Percentiles rank a stretch among this genome's conserved stretches.
These are phyloP conservation scores for Diaprepes abbreviatus DNA, from an alignment of 2,888 invertebrate genomes.

Conservation along the genomic window DNA sequence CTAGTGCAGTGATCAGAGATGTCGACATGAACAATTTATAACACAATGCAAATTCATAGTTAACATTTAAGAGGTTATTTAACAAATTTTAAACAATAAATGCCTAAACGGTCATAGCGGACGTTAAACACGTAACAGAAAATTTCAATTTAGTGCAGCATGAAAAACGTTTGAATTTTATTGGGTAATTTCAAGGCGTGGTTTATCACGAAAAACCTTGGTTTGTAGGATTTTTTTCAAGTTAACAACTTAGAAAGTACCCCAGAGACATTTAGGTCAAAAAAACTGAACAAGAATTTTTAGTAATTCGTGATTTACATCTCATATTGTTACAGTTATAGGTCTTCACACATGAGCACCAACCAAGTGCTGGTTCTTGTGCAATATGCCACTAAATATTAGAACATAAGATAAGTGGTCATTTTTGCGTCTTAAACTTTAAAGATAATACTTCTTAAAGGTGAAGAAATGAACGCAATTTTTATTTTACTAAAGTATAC, in stretches of 20 bases:
- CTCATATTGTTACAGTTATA: conserved; percentile 10
- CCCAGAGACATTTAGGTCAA: conserved; percentile 16
- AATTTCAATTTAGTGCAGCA: conserved; percentile 23
- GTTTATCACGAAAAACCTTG: conserved; percentile 46
- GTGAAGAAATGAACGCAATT: conserved; percentile 2
- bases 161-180: conserved; percentile 28
- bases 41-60: background rate
- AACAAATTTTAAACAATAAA: conserved; percentile 9
- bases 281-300: conserved; percentile 9
- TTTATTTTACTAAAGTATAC: background rate
- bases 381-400: conserved; percentile 12
- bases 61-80: conserved; percentile 8
- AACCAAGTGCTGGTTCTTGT: background rate
- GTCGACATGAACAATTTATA: too few species aligned
- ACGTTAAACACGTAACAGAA: conserved; percentile 9
- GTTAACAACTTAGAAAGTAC: conserved; percentile 32
- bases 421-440: conserved; percentile 4
- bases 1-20: too few species aligned
- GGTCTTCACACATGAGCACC: conserved; percentile 27
- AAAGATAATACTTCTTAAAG: conserved; percentile 6
- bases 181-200: conserved; percentile 40
- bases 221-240: conserved; percentile 25
- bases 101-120: conserved; percentile 2
- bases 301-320: background rate
- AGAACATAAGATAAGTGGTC: conserved; percentile 3